Conservation (phyloP, 2,797 vertebrate genomes). For the Sus cebifrons region DNA sequence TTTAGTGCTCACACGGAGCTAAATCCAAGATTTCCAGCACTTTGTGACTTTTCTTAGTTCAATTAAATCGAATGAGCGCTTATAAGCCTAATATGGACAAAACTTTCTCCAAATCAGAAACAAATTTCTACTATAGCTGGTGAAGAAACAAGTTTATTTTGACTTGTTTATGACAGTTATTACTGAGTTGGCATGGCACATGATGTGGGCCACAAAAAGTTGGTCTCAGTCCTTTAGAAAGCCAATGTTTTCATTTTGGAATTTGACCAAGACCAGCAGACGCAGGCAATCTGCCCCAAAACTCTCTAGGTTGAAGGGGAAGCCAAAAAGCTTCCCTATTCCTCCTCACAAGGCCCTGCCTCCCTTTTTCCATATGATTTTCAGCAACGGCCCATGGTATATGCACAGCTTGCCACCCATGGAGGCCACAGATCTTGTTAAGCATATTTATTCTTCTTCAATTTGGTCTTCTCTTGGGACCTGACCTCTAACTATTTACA, state of each 20-base stretch:
- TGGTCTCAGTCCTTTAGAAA: slow-evolving; percentile 26
- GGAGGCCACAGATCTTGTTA: background rate
- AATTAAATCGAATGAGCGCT: background rate
- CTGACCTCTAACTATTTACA: slow-evolving; percentile 48
- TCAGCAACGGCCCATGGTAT: background rate
- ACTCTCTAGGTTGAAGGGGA: background rate
- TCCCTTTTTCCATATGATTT: background rate
- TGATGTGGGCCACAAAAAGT: background rate
- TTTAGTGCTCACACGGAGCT: background rate
- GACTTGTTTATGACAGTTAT: slow-evolving; percentile 45
- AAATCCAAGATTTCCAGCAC: slow-evolving; percentile 6
- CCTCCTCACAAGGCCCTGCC: background rate
- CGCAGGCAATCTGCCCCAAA: background rate
- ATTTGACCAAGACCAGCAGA: slow-evolving; percentile 7
- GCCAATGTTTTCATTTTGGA: slow-evolving; percentile 1
- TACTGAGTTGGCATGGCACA: background rate
- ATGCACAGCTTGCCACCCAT: background rate
- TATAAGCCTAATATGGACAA: slow-evolving; percentile 9
- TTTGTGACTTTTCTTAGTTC: slow-evolving; percentile 40
- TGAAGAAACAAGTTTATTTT: slow-evolving; percentile 52
- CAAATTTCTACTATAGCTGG: slow-evolving; percentile 21
- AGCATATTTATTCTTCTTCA: background rate
- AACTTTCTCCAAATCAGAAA: background rate
- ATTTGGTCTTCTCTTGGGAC: background rate
- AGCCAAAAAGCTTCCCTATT: background rate